Evolutionary conservation across 1,140 invertebrate genomes (phyloP).

Genomic region (Lineus longissimus): DNA sequence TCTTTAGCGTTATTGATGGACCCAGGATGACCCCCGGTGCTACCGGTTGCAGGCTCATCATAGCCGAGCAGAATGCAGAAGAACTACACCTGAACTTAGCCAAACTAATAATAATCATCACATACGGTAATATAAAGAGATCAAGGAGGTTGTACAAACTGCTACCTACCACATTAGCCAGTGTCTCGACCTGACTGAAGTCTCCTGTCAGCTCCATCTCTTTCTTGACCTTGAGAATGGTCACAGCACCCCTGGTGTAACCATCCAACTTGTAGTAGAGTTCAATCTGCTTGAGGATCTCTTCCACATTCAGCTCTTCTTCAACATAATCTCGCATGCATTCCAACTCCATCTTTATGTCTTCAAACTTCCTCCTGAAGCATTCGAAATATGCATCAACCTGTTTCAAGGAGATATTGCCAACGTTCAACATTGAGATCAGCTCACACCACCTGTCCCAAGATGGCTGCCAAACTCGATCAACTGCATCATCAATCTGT

Average conservation of each 20-base stretch:
- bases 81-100: too few relatives aligned
- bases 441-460: slow-evolving; percentile 14
- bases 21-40: too few relatives aligned
- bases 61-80: too few relatives aligned
- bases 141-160: too few relatives aligned
- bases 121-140: too few relatives aligned
- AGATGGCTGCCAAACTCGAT: slow-evolving; percentile 16
- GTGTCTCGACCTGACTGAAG: slow-evolving; percentile 21
- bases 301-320: slow-evolving; percentile 13
- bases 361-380: slow-evolving; percentile 5
- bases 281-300: slow-evolving; percentile 23
- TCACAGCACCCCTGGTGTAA: slow-evolving; percentile 20
- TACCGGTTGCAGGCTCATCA: too few relatives aligned
- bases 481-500: slow-evolving; percentile 10
- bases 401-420: slow-evolving; percentile 18
- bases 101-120: too few relatives aligned
- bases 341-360: slow-evolving; percentile 17
- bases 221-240: slow-evolving; percentile 24
- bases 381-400: slow-evolving; percentile 14
- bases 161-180: slow-evolving; percentile 19
- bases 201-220: slow-evolving; percentile 21
- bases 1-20: too few relatives aligned
- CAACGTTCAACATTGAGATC: slow-evolving; percentile 10
- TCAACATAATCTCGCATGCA: background rate
- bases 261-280: slow-evolving; percentile 18